Evolutionary conservation across 2,113 vertebrate genomes (phyloP), one percentile per base, ranked within the genome.

Genomic region (Eudyptes chrysolophus): DNA sequence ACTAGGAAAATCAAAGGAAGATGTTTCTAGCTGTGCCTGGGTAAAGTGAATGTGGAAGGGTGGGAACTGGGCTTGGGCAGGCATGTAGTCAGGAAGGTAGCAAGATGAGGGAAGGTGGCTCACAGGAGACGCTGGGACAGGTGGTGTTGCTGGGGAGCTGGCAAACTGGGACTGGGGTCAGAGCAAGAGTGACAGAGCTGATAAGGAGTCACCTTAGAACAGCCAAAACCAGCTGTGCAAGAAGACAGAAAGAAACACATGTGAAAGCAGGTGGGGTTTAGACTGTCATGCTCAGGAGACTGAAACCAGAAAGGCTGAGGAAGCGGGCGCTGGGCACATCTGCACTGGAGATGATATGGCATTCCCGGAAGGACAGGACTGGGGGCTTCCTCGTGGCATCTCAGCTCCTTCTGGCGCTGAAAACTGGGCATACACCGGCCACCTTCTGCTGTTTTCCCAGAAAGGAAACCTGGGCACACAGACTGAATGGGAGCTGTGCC

Each of bases 251-350:
- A 36, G 58, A 69, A 92, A 61, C 9, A 32, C 6, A 2, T 16
- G 27, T 48, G 36, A 72, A 77, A 48, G 62, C 32, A 69, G 48
- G 9, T 16, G 42, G 29, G 48, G 18, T 70, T 61, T 74, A 49
- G 44, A 48, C 32, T 51, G 32, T 40, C 12, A 30, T 0, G 0
- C 48, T 36, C 3, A 8, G 11, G 61, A 79, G 16, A 13, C 22
- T 48, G 64, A 82, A 84, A 84, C 19, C 16, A 78, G 69, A 42
- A 65, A 87, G 34, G 26, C 4, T 1, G 12, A 88, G 30, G 48
- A 66, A 68, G 30, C 0, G 0, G 21, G 21, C 2, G 3, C 58
- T 38, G 29, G 18, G 21, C 14, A 38, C 32, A 13, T 42, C 32
- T 25, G 5, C 17, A 5, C 40, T 60, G 64, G n/a, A 57, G 30